These are phyloP conservation scores for Tamias sibiricus DNA, from an alignment of 2,113 vertebrate species.

Conservation along the genomic window DNA sequence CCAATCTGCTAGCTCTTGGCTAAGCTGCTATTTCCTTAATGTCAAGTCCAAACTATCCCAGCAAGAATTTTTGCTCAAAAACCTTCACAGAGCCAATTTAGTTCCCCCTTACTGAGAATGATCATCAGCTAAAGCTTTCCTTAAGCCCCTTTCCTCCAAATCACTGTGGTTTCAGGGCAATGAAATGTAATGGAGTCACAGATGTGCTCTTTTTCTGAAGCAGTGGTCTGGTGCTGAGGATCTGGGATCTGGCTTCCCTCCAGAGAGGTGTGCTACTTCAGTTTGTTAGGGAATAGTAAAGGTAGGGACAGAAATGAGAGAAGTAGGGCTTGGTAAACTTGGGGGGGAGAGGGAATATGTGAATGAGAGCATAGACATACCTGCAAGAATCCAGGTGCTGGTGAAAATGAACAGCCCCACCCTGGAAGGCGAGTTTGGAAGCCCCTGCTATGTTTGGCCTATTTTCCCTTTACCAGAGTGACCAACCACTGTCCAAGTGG, in stretches of 20 bases:
- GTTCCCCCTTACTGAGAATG: background rate
- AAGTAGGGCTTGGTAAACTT: too few relatives aligned
- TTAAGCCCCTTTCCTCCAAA: background rate
- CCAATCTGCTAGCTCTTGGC: fast-evolving
- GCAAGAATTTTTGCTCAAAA: background rate
- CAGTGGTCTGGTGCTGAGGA: background rate
- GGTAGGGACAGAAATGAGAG: background rate
- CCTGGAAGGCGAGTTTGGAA: fast-evolving
- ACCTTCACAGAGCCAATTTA: background rate
- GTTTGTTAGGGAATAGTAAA: background rate
- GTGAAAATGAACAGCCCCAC: fast-evolving
- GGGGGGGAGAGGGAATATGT: too few relatives aligned
- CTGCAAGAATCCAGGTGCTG: fast-evolving
- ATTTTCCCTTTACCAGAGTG: background rate
- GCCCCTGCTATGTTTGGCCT: background rate
- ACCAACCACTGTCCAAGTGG: fast-evolving
- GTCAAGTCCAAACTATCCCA: background rate
- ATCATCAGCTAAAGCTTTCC: background rate
- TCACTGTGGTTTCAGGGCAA: background rate
- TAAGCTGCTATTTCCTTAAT: background rate
- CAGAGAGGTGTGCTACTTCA: background rate
- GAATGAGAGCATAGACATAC: too few relatives aligned
- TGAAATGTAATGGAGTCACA: fast-evolving
- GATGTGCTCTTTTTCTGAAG: background rate
- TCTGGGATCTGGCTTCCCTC: background rate